Conservation (phyloP, 2,888 invertebrate species). For the Phlogophora meticulosa region DNA sequence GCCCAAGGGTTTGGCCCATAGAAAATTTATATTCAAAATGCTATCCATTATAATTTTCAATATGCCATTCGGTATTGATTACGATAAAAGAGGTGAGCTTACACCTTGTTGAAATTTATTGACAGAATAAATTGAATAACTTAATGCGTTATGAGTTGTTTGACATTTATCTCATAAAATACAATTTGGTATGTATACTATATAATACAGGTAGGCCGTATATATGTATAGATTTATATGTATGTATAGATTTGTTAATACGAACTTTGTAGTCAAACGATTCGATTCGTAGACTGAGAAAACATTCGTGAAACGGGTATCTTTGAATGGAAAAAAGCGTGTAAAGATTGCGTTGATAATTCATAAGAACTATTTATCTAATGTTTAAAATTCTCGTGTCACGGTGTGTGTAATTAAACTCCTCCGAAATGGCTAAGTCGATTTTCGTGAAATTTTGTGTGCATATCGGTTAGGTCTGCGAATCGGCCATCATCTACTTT, state of each 20-base stretch:
- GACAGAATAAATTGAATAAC: conserved; percentile 66
- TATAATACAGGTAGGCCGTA: conserved; percentile 22
- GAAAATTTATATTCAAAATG: conserved; percentile 66
- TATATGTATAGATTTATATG: too few species aligned
- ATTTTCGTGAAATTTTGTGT: too few species aligned
- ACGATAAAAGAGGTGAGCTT: conserved; percentile 62
- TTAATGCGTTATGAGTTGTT: conserved; percentile 60
- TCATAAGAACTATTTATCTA: background rate
- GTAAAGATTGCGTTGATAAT: background rate
- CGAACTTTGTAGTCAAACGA: conserved; percentile 28
- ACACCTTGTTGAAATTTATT: conserved; percentile 66
- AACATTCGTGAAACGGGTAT: conserved; percentile 6
- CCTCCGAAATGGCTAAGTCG: too few species aligned
- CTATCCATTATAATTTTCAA: conserved; percentile 63
- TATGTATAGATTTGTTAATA: conserved; percentile 46
- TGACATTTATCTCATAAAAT: conserved; percentile 64
- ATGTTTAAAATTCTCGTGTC: too few species aligned
- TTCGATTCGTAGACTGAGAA: conserved; percentile 17
- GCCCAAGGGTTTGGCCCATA: conserved; percentile 54
- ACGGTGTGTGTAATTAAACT: too few species aligned
- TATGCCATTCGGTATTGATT: conserved; percentile 60
- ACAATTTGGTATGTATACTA: conserved; percentile 58
- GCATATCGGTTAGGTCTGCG: too few species aligned
- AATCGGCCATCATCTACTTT: too few species aligned
- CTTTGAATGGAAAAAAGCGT: conserved; percentile 10